Evolutionary conservation across 2,888 invertebrate genomes (phyloP), one percentile per base, ranked within the genome.

Genomic region (Apotomis capreana): DNA sequence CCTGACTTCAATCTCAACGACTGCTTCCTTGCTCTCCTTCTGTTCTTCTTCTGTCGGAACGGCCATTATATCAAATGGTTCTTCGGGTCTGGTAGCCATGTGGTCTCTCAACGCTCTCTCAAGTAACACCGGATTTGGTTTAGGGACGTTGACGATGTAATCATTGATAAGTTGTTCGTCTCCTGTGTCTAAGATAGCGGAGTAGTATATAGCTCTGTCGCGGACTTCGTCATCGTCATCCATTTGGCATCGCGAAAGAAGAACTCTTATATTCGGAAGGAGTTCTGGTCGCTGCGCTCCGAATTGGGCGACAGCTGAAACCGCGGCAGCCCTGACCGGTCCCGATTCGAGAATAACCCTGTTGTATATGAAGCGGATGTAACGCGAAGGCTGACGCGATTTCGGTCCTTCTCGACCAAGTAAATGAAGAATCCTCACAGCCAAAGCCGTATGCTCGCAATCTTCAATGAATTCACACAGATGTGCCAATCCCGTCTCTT

Each of bases 381-480:
- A 96, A 62, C 96, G 94, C 0, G 98, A 97, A 0, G 99, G 99
- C 77, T 97, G 97, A 79, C 97, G 97, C 0, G 99, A 98, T 78
- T 97, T 96, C 0, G 99, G 99, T 0, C 99, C 99, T 91, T 99
- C 99, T 74, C 98, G 96, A 0, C 99, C 99, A 0, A 99, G 93
- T 69, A 99, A 94, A 93, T 99, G 98, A 55, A 99, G 94, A 78
- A 99, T 99, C 44, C 98, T 95, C 0, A 99, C 99, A 3, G 99
- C 99, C 77, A 99, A 94, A 70, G 98, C 97, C 0, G 98, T 97
- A 87, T 99, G 99, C 83, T 99, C 99, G 85, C 99, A 99, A 89
- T 99, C 99, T 85, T 99, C 99, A 78, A 99, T 99, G 83, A 99
- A 99, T 89, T 99, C 99, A 84, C 99, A 99, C 3, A 99, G 94